Evolutionary conservation across 2,113 vertebrate species (phyloP), one percentile per base, ranked within the genome.

Genomic region (Nycticorax nycticorax): DNA sequence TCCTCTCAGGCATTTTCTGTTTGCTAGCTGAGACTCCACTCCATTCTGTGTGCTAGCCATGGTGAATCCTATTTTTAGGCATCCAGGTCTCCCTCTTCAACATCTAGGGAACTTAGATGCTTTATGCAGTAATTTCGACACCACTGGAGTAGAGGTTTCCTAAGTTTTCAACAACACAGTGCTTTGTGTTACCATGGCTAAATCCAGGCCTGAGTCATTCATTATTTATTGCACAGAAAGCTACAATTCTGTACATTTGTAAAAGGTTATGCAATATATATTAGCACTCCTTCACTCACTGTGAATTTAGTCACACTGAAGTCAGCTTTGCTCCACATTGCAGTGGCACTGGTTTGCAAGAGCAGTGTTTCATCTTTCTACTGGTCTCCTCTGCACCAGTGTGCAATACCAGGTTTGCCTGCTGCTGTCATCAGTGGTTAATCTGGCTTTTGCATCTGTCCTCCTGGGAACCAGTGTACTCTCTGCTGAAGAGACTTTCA

Each of bases 1-100:
- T 93, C 9, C 59, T 91, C 52, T 78, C 48, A 72, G 62, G 73
- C 48, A 60, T 89, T 94, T 96, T 96, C 77, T 72, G 18, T 77
- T 87, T 87, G 43, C 72, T 88, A 53, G 78, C 10, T 88, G 55
- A 87, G 47, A 57, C 22, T 71, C 55, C 18, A 28, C 22, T 81
- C 53, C 23, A 26, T 72, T 64, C n/a, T 48, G 12, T 45, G 12
- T 81, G 27, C 9, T 78, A 71, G 30, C 47, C 14, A 82, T 23
- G 24, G 24, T 41, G 43, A 91, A 68, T 85, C 52, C 23, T 85
- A 64, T 52, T 94, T 92, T 94, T 75, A 87, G 76, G 37, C 52
- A 75, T 50, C 26, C 50, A 86, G 26, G n/a, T 39, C 24, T 74
- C n/a, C 9, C 7, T 90, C 33, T 79, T 81, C 48, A 69, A 6